A percentile compares a stretch with the other conserved stretches of the same genome.
Evolutionary conservation across 1,140 invertebrate species (phyloP).

Genomic region (Idris sp.): DNA sequence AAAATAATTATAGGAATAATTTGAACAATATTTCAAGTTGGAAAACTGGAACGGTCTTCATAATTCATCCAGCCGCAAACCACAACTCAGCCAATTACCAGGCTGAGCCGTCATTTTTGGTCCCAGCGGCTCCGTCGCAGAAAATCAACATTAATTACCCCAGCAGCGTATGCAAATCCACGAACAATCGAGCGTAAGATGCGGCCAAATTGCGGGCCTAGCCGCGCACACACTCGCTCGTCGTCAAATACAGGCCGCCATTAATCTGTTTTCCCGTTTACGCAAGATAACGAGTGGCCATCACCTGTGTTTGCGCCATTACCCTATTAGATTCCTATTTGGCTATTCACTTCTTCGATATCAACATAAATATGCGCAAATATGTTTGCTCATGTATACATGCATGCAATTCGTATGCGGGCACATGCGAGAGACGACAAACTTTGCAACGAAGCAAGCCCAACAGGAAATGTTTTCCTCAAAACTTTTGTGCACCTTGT

Average conservation of each 20-base stretch:
- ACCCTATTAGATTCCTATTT: slow-evolving; percentile 54
- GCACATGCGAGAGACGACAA: slow-evolving; percentile 38
- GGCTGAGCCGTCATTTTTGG: slow-evolving; percentile 9
- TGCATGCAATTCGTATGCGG: slow-evolving; percentile 57
- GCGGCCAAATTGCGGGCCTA: slow-evolving; percentile 15
- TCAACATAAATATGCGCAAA: slow-evolving; percentile 51
- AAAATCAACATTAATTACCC: slow-evolving; percentile 55
- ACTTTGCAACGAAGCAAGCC: slow-evolving; percentile 57
- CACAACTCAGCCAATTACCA: neutral
- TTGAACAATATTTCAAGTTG: too few relatives aligned
- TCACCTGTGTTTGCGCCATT: slow-evolving; percentile 60
- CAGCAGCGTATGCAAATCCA: slow-evolving; percentile 34
- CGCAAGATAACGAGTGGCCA: slow-evolving; percentile 59
- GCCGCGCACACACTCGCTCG: neutral
- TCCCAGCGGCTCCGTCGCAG: neutral
- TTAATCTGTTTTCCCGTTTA: slow-evolving; percentile 58
- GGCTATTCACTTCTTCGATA: slow-evolving; percentile 58
- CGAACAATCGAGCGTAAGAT: slow-evolving; percentile 44
- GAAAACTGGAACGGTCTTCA: neutral
- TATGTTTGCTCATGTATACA: slow-evolving; percentile 39
- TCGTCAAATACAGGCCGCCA: slow-evolving; percentile 25
- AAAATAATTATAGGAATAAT: too few relatives aligned
- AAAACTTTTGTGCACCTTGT: slow-evolving; percentile 58
- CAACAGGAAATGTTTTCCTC: slow-evolving; percentile 15
- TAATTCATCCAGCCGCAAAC: neutral